These are phyloP conservation scores for Standfussiana lucernea DNA, from an alignment of 2,888 invertebrate genomes.

Conservation along the genomic window DNA sequence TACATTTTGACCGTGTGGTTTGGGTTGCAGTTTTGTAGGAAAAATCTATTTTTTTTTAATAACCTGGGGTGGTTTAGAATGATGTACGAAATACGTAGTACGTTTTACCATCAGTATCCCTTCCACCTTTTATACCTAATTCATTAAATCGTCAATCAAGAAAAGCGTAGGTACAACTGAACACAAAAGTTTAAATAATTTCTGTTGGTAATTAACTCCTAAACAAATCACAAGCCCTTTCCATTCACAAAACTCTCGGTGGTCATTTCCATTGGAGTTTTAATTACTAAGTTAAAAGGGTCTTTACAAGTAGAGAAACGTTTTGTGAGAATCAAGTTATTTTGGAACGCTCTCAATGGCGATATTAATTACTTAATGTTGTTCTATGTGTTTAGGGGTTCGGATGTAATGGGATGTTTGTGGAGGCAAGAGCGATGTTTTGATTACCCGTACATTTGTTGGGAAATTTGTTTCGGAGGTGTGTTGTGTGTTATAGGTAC, in stretches of 20 bases:
- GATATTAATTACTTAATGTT: conserved; percentile 34
- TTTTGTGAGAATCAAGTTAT: conserved; percentile 24
- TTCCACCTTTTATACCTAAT: background rate
- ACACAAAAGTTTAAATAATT: conserved; percentile 17
- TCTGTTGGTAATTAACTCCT: background rate
- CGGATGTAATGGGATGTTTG: background rate
- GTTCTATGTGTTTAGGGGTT: conserved; percentile 17
- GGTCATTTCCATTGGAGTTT: conserved; percentile 42
- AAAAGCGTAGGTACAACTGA: background rate
- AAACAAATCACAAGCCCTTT: conserved; percentile 20
- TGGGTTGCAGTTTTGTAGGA: too few relatives aligned
- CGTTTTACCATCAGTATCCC: background rate
- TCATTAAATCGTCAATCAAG: background rate
- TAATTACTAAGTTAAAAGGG: conserved; percentile 44
- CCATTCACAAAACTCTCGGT: conserved; percentile 19
- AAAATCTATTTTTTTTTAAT: too few relatives aligned
- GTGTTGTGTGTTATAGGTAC: background rate
- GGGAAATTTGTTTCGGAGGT: background rate
- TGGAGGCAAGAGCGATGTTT: background rate
- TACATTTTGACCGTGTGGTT: too few relatives aligned
- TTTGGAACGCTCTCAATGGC: conserved; percentile 9
- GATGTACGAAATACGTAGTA: background rate
- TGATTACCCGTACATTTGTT: conserved; percentile 1
- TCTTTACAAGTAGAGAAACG: conserved; percentile 26
- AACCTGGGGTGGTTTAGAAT: too few relatives aligned